Conservation (phyloP, 2,888 invertebrate species). For the Cheilosia impressa region DNA sequence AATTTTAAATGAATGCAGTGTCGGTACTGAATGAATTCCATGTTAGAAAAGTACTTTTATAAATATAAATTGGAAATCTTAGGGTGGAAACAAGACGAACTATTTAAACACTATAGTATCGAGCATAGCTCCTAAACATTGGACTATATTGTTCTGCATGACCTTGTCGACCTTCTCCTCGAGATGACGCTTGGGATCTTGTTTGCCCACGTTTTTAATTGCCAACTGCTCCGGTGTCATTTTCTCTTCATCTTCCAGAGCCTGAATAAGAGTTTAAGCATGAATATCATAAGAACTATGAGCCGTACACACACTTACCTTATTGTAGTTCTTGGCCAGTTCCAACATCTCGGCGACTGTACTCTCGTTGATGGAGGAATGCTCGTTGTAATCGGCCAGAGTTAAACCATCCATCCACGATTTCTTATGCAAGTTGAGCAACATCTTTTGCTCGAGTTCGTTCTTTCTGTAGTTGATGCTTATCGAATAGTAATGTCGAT, state of each 20-base stretch:
- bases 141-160: constrained; percentile 99
- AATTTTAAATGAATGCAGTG: constrained; percentile 25
- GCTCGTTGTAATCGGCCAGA: constrained; percentile 95
- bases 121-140: constrained; percentile 98
- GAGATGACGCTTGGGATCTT: constrained; percentile 99
- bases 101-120: constrained; percentile 96
- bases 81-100: constrained; percentile 77
- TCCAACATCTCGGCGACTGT: constrained; percentile 98
- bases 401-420: constrained; percentile 99
- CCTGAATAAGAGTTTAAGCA: constrained; percentile 82
- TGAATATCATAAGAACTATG: not conserved
- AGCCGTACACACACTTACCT: constrained; percentile 83
- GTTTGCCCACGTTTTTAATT: constrained; percentile 99
- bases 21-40: constrained; percentile 26
- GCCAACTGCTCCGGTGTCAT: constrained; percentile 99
- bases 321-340: constrained; percentile 98
- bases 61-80: constrained; percentile 69
- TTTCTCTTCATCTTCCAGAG: constrained; percentile 99
- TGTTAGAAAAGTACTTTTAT: constrained; percentile 66
- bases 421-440: constrained; percentile 98
- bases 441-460: constrained; percentile 99
- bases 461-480: constrained; percentile 99
- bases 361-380: constrained; percentile 96
- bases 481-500: constrained; percentile 99
- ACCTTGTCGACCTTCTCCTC: constrained; percentile 98